Percentiles rank a stretch among this genome's conserved stretches.
These are phyloP conservation scores for Drosophila ironensis DNA, from an alignment of 1,140 invertebrate species.

Conservation along the genomic window DNA sequence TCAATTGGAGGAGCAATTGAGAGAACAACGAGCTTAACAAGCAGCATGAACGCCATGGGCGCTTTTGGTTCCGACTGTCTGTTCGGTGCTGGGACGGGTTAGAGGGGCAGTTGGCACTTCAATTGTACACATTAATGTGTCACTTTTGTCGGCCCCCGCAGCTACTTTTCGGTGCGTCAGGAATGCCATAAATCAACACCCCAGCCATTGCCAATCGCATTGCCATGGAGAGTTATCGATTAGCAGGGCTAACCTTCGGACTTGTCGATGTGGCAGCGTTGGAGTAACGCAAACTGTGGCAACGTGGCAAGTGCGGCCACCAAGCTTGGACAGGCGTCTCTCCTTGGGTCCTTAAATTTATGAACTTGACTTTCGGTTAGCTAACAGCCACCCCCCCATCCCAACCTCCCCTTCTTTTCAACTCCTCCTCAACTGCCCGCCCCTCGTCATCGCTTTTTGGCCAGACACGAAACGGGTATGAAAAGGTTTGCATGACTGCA, in stretches of 20 bases:
- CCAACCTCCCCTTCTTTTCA: not conserved
- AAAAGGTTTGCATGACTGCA: constrained; percentile 72
- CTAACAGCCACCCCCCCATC: constrained; percentile 19
- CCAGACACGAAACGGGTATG: constrained; percentile 57
- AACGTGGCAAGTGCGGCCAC: constrained; percentile 29
- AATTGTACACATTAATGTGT: constrained; percentile 61
- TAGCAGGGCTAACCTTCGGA: constrained; percentile 38
- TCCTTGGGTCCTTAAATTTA: constrained; percentile 58
- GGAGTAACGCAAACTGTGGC: constrained; percentile 15
- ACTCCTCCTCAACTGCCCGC: not conserved
- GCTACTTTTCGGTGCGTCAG: constrained; percentile 49
- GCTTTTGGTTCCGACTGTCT: constrained; percentile 14
- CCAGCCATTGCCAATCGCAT: constrained; percentile 17
- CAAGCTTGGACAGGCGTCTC: constrained; percentile 12
- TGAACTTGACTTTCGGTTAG: constrained; percentile 71
- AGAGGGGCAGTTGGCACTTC: constrained; percentile 27
- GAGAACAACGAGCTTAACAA: constrained; percentile 74
- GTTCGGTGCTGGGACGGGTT: constrained; percentile 1
- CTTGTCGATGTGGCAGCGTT: constrained; percentile 38
- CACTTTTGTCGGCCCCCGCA: constrained; percentile 43
- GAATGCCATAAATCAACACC: constrained; percentile 71
- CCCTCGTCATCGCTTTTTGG: constrained; percentile 16
- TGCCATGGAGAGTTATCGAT: constrained; percentile 64
- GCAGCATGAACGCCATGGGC: constrained; percentile 41
- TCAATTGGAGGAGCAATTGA: constrained; percentile 63